A percentile compares a stretch with the other conserved stretches of the same genome.
phyloP scores from a whole-genome alignment of 35 echinoderm and acorn worm genomes.

The Heliocidaris erythrogramma region DNA sequence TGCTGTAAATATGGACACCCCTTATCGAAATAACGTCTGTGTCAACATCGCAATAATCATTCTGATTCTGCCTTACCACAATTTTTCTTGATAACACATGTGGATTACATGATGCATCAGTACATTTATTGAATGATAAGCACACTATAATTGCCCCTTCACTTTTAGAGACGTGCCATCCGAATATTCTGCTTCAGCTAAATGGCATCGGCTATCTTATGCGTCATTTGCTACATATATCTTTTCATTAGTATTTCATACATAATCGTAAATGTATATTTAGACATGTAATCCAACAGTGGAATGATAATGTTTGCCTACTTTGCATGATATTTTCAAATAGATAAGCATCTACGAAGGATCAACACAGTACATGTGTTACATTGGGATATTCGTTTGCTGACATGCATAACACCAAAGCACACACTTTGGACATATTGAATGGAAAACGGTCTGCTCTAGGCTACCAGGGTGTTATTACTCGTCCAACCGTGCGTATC shows the following conservation, averaged over 20 bases:
- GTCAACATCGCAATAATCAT: no score
- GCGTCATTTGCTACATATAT: not conserved
- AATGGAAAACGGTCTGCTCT: not conserved
- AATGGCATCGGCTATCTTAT: not conserved
- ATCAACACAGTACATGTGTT: not conserved
- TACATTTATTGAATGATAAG: no score
- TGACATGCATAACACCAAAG: not conserved
- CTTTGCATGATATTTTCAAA: not conserved
- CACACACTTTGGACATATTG: not conserved
- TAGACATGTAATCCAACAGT: no score
- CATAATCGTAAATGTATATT: no score
- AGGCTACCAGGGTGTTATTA: not conserved
- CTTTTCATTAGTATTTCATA: not conserved
- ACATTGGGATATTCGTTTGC: not conserved
- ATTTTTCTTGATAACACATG: no score
- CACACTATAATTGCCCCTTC: no score
- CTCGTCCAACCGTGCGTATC: not conserved
- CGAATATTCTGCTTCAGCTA: not conserved
- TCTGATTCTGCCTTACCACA: no score
- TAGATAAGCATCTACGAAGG: not conserved
- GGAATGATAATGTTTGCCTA: not conserved
- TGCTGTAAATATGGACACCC: not conserved
- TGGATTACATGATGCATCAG: no score
- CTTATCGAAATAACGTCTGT: no score
- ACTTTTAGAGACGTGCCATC: not conserved